Base-by-base conservation (phyloP, 30 jellyfish, hydroid and myxozoan genomes). In the Pseudorhiza aurosa region DNA sequence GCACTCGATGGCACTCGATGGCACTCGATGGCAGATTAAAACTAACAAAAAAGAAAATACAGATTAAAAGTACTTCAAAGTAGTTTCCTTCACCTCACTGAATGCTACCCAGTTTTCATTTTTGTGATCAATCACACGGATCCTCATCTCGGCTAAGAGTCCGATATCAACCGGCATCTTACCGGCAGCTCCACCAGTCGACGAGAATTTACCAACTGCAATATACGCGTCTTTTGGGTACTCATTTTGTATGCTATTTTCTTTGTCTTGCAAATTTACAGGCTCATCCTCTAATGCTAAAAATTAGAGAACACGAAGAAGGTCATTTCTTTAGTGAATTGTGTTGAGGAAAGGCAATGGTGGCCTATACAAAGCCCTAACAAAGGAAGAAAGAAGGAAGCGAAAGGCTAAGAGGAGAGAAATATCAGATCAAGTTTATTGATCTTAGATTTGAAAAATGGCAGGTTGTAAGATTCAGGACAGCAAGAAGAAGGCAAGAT, bases 51-150 rank as follows among this genome's bases (percentile, higher is more conserved):
- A n/a, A n/a, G n/a, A n/a, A n/a, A n/a, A n/a, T n/a, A n/a, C n/a
- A n/a, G n/a, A n/a, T n/a, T n/a, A n/a, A n/a, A n/a, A n/a, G n/a
- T n/a, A n/a, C n/a, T n/a, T n/a, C n/a, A n/a, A n/a, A n/a, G n/a
- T n/a, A n/a, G n/a, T n/a, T n/a, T n/a, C n/a, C n/a, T n/a, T 36
- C 42, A 85, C 96, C 87, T 93, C 99, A 69, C 97, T 85, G 36
- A 93, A 43, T 0, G 90, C 87, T 2, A 93, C 97, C 99, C 99
- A 93, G 57, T 93, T 93, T 68, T 93, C 97, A 26, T 64, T 40
- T 55, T 87, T 73, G 62, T 82, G 96, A 8, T 81, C 75, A 9
- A 67, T 31, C 8, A 93, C 97, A 11, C 97, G 88, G 19, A 93
- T 85, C n/a, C 99, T 60, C 65, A 93, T n/a, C 59, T 93, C 99